phyloP scores from a whole-genome alignment of 2,113 vertebrate species.

The Stigmatopora argus region DNA sequence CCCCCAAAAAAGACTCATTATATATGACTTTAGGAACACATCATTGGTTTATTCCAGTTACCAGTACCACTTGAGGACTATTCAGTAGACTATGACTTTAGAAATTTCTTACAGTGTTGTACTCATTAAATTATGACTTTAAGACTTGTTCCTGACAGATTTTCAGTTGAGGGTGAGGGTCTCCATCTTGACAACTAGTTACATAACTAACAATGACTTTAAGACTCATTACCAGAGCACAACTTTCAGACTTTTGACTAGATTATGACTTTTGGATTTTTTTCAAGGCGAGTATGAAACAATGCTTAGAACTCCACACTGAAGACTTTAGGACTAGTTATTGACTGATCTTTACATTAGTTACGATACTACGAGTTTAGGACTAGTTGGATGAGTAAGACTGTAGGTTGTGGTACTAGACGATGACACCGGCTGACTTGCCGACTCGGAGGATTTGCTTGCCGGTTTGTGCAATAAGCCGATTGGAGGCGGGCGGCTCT shows the following conservation, averaged over 20 bases:
- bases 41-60: not conserved
- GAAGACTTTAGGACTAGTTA: not conserved
- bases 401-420: conserved; percentile 4
- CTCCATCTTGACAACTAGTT: too few species aligned
- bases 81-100: not conserved
- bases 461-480: conserved; percentile 65
- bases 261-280: not conserved
- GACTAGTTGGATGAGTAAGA: not conserved
- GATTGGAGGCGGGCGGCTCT: conserved; percentile 57
- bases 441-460: conserved; percentile 62
- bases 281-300: not conserved
- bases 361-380: not conserved
- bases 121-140: not conserved
- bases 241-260: not conserved
- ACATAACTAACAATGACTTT: not conserved
- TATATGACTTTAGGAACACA: not conserved
- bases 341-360: not conserved
- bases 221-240: not conserved
- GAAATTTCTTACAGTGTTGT: not conserved
- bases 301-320: not conserved
- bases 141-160: conserved; percentile 19
- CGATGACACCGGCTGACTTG: conserved; percentile 13
- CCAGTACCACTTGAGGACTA: not conserved
- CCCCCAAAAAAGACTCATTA: not conserved
- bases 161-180: not conserved